Evolutionary conservation across 2,113 vertebrate species (phyloP), one percentile per base, ranked within the genome.

Genomic region (Monarcha castaneiventris): DNA sequence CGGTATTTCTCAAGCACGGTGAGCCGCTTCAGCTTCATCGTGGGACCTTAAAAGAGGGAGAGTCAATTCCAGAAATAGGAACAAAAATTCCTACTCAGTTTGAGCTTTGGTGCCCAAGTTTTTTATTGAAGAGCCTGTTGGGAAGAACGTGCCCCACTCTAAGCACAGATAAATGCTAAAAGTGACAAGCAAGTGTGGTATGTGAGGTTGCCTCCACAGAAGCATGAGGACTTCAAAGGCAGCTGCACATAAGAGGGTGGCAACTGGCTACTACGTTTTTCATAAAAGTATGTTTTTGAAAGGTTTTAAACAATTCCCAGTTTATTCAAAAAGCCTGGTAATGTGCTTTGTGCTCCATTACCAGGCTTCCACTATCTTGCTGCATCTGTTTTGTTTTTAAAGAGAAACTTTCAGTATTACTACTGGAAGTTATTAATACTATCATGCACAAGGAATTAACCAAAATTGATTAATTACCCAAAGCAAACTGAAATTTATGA

Each of bases 21-120:
- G 5, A 97, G 97, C 39, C 98, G 97, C 66, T 98, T 98, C 85
- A 99, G 90, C 96, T 99, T 99, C 98, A 99, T 98, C 15, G 99
- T 99, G 2, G 98, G 98, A 93, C 98, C 99, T 99, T 89, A 56
- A 98, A 96, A 68, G 75, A 91, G 58, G 55, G 44, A 88, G 58
- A 69, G 80, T 71, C 46, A 68, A 69, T 1, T 48, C n/a, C 29
- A 73, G 72, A 86, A 84, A 85, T 1, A 23, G 22, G 27, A 90
- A 85, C 44, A 87, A 82, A 52, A 91, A 64, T 39, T 82, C 58
- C 49, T 69, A 10, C 49, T 72, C 18, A 10, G 13, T 59, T 15
- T 54, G 43, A 66, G 26, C 55, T 93, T 61, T 83, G 29, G 16
- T n/a, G 89, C 39, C 46, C 29, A 51, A 56, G 30, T 39, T 39